Percentiles rank a stretch among this genome's conserved stretches.
Evolutionary conservation across 2,113 vertebrate genomes (phyloP).

Genomic region (Butorides virescens): DNA sequence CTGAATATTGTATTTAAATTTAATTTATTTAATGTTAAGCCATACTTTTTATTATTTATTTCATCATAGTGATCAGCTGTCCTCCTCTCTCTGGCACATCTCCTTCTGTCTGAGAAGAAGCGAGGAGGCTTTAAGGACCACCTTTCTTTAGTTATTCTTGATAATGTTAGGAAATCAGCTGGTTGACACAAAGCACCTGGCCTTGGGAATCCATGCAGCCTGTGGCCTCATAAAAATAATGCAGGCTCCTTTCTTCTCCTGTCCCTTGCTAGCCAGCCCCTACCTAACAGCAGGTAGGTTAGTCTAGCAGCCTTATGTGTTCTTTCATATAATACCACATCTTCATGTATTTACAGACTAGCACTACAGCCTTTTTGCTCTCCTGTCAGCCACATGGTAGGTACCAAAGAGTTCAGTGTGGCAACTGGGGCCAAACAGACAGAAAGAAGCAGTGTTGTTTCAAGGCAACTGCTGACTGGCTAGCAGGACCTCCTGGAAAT

Average conservation of each 20-base stretch:
- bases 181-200: not conserved
- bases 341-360: not conserved
- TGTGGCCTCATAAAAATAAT: not conserved
- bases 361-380: not conserved
- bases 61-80: not conserved
- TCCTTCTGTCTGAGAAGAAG: not conserved
- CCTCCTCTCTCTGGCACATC: not conserved
- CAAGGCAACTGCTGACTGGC: not conserved
- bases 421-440: rapidly evolving
- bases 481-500: not conserved
- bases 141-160: not conserved
- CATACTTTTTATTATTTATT: not conserved
- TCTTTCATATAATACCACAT: not conserved
- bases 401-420: not conserved
- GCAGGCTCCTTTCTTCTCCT: not conserved
- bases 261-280: not conserved
- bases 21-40: not conserved
- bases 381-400: rapidly evolving
- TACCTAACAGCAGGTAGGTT: not conserved
- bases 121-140: not conserved
- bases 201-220: not conserved
- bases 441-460: not conserved
- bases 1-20: not conserved
- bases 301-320: not conserved
- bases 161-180: not conserved